Conservation (phyloP, 2,113 vertebrate species). For the Saiga tatarica region DNA sequence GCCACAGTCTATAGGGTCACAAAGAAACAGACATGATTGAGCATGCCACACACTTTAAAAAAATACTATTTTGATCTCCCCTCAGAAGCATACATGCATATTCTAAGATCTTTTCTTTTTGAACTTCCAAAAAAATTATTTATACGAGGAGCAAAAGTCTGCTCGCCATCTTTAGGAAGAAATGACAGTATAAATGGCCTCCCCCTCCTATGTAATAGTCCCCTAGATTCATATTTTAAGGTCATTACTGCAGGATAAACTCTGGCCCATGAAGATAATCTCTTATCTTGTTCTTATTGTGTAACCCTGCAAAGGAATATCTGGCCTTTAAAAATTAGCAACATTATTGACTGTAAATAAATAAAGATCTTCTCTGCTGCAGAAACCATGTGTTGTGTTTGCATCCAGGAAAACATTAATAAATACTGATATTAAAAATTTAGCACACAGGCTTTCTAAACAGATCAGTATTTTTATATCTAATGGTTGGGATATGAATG, state of each 20-base stretch:
- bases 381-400: not conserved
- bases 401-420: not conserved
- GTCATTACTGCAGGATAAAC: not conserved
- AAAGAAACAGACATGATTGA: not conserved
- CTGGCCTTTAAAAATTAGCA: not conserved
- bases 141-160: not conserved
- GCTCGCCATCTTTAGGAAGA: not conserved
- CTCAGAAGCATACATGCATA: not conserved
- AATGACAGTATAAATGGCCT: not conserved
- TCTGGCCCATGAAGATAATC: not conserved
- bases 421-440: not conserved
- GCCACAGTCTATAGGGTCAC: not conserved
- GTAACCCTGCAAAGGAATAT: not conserved
- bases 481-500: not conserved
- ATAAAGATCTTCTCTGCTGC: not conserved
- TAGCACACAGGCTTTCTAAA: not conserved
- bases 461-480: not conserved
- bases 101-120: not conserved
- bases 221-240: not conserved
- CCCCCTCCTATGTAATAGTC: not conserved
- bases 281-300: not conserved
- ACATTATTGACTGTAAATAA: not conserved
- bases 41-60: not conserved
- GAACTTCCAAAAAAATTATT: not conserved
- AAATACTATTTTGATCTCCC: not conserved